Conservation (phyloP, 1,140 invertebrate species). For the Drosophila sproati region DNA sequence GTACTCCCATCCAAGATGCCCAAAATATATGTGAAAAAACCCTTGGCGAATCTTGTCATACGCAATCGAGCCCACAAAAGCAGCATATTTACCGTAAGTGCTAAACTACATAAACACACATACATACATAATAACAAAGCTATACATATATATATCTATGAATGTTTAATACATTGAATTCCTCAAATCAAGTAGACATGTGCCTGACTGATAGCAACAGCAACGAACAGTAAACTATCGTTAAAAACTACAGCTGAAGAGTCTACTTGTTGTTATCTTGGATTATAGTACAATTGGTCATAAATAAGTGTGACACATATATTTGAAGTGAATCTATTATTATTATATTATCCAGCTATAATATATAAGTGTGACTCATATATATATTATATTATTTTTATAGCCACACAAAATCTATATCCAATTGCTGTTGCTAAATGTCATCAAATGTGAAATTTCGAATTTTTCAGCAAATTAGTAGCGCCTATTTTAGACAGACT, state of each 20-base stretch:
- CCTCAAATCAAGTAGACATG: conserved; percentile 27
- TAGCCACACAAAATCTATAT: no score
- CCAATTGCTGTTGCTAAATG: no score
- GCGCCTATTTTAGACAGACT: no score
- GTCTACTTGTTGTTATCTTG: background rate
- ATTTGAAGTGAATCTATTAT: no score
- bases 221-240: conserved; percentile 1
- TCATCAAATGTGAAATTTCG: no score
- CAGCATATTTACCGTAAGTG: conserved; percentile 89
- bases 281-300: background rate
- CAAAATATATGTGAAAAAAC: conserved; percentile 84
- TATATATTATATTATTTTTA: no score
- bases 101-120: conserved; percentile 1
- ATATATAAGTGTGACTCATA: no score
- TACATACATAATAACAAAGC: background rate
- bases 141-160: background rate
- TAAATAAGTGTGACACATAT: no score
- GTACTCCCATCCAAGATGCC: conserved; percentile 70
- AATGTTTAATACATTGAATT: background rate
- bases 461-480: no score
- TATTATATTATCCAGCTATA: no score
- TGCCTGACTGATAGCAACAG: conserved; percentile 29
- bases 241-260: background rate
- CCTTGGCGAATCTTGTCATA: conserved; percentile 88
- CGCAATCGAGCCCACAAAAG: conserved; percentile 90